Evolutionary conservation across 1,140 invertebrate species (phyloP), one percentile per base, ranked within the genome.

Genomic region (Helicoverpa zea): DNA sequence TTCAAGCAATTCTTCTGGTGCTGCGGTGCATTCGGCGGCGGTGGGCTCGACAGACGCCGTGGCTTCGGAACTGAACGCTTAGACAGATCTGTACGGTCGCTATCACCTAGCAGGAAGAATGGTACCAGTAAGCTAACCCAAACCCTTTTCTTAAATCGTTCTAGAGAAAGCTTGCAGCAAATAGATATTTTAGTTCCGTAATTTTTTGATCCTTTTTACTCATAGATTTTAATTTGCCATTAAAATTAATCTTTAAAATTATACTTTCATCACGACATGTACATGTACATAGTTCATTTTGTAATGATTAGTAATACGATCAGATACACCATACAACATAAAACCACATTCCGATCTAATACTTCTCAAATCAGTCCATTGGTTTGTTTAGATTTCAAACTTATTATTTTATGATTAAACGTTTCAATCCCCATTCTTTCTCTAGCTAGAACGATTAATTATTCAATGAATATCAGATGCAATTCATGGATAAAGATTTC

Each of bases 1-100:
- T 98, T 98, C 92, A 98, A 98, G 82, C 97, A 98, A 90, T 98
- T 98, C 88, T 98, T 98, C 91, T 97, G 97, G 79, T 98, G 97
- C 93, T 97, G 98, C 87, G 96, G 98, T 16, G 95, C 96, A 11
- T 95, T 97, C 2, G 96, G 96, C 30, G 96, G 96, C 0, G 96
- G 96, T 84, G 96, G 96, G 0, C 87, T 97, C n/a, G 96, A 95
- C 23, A 94, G 97, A 23, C 94, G 96, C 79, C 84, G 92, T 47
- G 89, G 88, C 0, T 92, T 94, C 61, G 91, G 91, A 0, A 83
- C 89, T 0, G 94, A 94, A 47, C 86, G 90, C 2, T 80, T 91
- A 13, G 92, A 93, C 43, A 85, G 92, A 30, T 93, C 92, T 5
- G 88, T 91, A 75, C 88, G 91, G n/a, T 94, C 92, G 0, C 70